Evolutionary conservation across 2,888 invertebrate genomes (phyloP).

Genomic region (Lordiphosa andalusiaca): DNA sequence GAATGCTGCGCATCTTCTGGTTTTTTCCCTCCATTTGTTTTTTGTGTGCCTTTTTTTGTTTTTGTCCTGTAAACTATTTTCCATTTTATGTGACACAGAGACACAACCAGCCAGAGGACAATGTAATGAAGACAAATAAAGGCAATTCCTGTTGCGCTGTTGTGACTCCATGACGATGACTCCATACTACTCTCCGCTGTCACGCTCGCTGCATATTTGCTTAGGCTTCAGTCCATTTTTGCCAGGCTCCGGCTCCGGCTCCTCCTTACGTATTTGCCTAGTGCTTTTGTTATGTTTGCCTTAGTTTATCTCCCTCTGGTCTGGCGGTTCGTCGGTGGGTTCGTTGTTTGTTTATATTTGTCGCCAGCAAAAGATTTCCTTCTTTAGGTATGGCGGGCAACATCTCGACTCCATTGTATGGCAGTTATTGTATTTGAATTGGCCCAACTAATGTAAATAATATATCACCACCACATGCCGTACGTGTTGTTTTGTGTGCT

Average conservation of each 20-base stretch:
- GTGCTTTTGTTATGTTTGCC: conserved; percentile 40
- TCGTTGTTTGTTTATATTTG: conserved; percentile 30
- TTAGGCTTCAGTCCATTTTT: conserved; percentile 46
- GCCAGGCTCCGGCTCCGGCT: not conserved
- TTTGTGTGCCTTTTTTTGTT: not conserved
- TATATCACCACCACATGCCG: conserved; percentile 27
- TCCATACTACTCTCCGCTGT: conserved; percentile 12
- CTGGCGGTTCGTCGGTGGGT: conserved; percentile 14
- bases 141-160: conserved; percentile 48
- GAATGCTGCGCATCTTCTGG: conserved; percentile 30
- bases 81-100: not conserved
- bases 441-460: conserved; percentile 53
- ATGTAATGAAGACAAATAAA: conserved; percentile 59
- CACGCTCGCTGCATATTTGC: conserved; percentile 56
- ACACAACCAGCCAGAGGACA: conserved; percentile 7
- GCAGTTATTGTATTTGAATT: conserved; percentile 53
- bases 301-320: conserved; percentile 25
- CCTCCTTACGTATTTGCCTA: conserved; percentile 18
- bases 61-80: not conserved
- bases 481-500: conserved; percentile 29
- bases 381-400: conserved; percentile 2
- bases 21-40: not conserved
- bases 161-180: conserved; percentile 14
- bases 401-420: conserved; percentile 31
- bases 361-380: conserved; percentile 42